Base-by-base conservation (phyloP, 2,888 invertebrate genomes). In the Syrphus vitripennis region DNA sequence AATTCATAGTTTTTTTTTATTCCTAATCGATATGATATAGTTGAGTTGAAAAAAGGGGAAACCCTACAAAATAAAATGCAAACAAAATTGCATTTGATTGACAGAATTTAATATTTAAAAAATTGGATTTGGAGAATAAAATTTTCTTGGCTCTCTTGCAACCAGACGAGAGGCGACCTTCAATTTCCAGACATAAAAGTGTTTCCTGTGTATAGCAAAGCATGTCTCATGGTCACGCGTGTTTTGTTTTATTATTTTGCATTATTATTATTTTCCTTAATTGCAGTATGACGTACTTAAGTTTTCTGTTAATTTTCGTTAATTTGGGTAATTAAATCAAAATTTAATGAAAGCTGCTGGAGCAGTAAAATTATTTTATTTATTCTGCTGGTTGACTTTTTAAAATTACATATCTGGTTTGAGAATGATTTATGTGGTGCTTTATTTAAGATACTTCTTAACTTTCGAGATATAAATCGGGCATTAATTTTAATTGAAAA, bases 131-230 rank as follows among this genome's bases (percentile, higher is more conserved):
- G 12, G 16, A 16, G 42, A 55, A 31, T 45, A 26, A 19, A 37
- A 7, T 29, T 45, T 45, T 65, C 19, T 29, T 65, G 45, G 6
- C 45, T 65, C 24, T 61, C 4, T 57, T 19, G 24, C 7, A n/a
- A 31, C 31, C 45, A 65, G 65, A 65, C 65, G 65, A 21, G 31
- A 65, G 65, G 45, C 65, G 65, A 21, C 65, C 65, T 65, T 65
- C 24, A 45, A 45, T 65, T 14, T 65, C 31, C 63, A 37, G 24
- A 31, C 29, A 45, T 45, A n/a, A 10, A 42, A 26, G 16, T 65
- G 29, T 45, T 65, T 65, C 65, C 42, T 45, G 65, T 31, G 31
- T 34, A 12, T n/a, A 26, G 24, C 12, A n/a, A 29, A 26, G 6
- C 12, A 31, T 45, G 45, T 65, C 19, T 45, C 65, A 65, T 65